Evolutionary conservation across 2,113 vertebrate genomes (phyloP).

Genomic region (Chloebia gouldiae): DNA sequence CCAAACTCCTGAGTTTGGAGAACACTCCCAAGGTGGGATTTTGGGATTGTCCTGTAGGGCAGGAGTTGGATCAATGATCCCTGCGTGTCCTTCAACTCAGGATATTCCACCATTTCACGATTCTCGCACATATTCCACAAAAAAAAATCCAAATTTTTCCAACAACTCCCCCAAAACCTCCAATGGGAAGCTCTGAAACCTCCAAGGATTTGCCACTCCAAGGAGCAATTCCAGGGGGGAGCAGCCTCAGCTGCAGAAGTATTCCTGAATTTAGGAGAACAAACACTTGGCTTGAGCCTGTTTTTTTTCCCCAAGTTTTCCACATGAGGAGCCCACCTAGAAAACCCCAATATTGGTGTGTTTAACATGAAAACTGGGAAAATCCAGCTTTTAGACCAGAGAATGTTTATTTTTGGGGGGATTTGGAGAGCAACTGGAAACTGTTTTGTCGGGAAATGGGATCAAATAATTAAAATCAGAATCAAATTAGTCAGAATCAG

Average conservation of each 20-base stretch:
- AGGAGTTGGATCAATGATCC: background rate
- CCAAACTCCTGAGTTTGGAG: background rate
- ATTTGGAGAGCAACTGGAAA: background rate
- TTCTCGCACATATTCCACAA: fast-evolving
- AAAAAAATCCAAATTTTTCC: background rate
- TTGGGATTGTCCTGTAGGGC: background rate
- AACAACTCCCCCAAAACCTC: background rate
- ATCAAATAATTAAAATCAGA: background rate
- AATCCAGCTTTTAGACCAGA: fast-evolving
- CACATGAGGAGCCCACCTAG: background rate
- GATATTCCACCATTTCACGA: too few species aligned
- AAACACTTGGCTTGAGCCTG: background rate
- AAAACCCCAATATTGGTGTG: background rate
- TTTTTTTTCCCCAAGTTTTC: background rate
- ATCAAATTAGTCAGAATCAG: background rate
- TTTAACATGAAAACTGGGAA: background rate
- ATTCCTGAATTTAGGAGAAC: background rate
- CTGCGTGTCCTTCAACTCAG: fast-evolving
- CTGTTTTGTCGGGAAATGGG: background rate
- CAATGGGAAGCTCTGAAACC: fast-evolving
- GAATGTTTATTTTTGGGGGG: background rate
- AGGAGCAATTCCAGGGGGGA: background rate
- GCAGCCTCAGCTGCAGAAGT: background rate
- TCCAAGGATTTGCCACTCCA: background rate
- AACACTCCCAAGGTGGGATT: background rate